Evolutionary conservation across 2,113 vertebrate species (phyloP), one percentile per base, ranked within the genome.

Genomic region (Tachysurus fulvidraco): DNA sequence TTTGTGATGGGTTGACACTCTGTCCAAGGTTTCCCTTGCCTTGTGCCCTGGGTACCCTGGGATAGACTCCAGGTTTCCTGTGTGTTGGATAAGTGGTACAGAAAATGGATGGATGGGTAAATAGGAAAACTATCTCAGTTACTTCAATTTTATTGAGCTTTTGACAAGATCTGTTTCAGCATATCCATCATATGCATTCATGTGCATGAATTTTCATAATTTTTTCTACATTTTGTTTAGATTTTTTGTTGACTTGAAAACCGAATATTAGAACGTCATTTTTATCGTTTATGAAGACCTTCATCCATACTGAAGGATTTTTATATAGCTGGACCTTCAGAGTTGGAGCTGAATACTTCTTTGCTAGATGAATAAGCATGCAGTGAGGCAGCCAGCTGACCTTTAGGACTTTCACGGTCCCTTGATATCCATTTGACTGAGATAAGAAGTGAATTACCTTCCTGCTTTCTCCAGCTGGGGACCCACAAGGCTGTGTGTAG

Each of bases 361-460:
- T 4, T 4, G 13, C n/a, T 30, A 73, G 80, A 64, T 89, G 91
- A 89, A 87, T 84, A 85, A 87, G 62, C 64, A 79, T 89, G 81
- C 67, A 87, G 79, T 28, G 73, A 73, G 73, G 46, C 85, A 57
- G 46, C 17, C 52, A 64, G 83, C 73, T 84, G 91, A 83, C 83
- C 88, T 89, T 73, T 87, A 79, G 85, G 65, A 84, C 86, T 85
- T 83, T 87, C 41, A 69, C 13, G 71, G 74, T 89, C 89, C 85
- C 91, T 28, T 86, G 91, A 87, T 65, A 88, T 89, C 84, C 83
- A 91, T 92, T 88, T 90, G 83, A 85, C 81, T 76, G 77, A 84
- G 83, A 90, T 90, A 87, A 88, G 41, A 86, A 54, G 67, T 86
- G 83, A 89, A 89, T 92, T 91, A 83, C 88, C 74, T 81, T 64